Percentiles rank a stretch among this genome's conserved stretches.
Evolutionary conservation across 2,797 vertebrate genomes (phyloP).

Genomic region (Phylloscopus collybita): DNA sequence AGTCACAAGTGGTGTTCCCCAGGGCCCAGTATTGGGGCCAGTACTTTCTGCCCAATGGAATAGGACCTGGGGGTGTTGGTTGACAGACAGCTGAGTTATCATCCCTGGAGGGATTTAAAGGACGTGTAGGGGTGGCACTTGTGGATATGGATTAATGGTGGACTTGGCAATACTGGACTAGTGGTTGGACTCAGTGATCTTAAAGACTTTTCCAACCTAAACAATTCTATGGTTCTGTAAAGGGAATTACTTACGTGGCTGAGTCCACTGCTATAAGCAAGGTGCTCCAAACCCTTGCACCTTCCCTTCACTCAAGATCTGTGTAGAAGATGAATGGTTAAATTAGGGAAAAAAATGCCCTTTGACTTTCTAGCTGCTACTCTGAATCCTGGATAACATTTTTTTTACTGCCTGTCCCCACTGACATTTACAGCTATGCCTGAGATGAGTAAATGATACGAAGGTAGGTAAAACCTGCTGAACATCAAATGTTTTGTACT

Average conservation of each 20-base stretch:
- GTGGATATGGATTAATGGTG: not conserved
- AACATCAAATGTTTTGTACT: not conserved
- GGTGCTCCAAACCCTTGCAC: not conserved
- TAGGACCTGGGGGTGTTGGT: not conserved
- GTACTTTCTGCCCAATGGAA: not conserved
- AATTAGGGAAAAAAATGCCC: not conserved
- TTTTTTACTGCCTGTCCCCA: not conserved
- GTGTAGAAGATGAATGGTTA: not conserved
- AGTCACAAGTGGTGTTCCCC: not conserved
- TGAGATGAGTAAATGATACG: not conserved
- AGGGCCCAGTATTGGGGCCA: not conserved
- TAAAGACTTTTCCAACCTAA: not conserved
- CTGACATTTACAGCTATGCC: not conserved
- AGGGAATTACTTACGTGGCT: not conserved
- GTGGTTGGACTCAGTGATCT: not conserved
- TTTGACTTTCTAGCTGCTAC: not conserved
- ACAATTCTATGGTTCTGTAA: not conserved
- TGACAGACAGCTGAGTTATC: not conserved
- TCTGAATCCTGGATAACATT: not conserved
- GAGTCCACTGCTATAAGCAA: not conserved
- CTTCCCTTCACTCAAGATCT: rapidly evolving
- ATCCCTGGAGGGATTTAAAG: not conserved
- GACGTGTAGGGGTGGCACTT: too few relatives aligned
- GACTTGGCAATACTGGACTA: not conserved
- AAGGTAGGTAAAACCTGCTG: not conserved